Percentiles rank a stretch among this genome's conserved stretches.
Evolutionary conservation across 2,797 vertebrate genomes (phyloP).

Genomic region (Takifugu ocellatus): DNA sequence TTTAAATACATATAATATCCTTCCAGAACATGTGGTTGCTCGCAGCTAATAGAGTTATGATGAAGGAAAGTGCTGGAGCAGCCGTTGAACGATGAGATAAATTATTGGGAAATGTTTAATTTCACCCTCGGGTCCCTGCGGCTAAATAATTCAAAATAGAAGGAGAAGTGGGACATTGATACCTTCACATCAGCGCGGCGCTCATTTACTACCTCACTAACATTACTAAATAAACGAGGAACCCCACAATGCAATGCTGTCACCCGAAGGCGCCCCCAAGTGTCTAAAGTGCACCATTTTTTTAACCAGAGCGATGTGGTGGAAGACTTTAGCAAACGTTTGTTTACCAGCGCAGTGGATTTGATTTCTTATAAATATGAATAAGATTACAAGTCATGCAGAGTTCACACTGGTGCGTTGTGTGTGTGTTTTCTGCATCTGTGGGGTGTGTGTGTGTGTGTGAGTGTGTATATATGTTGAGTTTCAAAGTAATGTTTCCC

Average conservation of each 20-base stretch:
- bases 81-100: background rate
- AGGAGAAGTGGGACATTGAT: background rate
- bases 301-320: conserved; percentile 21
- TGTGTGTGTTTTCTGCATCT: conserved; percentile 13
- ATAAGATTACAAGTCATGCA: conserved; percentile 55
- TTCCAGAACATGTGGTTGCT: background rate
- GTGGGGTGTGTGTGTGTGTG: conserved; percentile 11
- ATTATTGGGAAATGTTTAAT: background rate
- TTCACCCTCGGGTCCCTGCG: background rate
- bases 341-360: conserved; percentile 25
- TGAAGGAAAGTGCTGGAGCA: conserved; percentile 1
- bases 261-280: conserved; percentile 16
- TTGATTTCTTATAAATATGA: conserved; percentile 53
- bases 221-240: background rate
- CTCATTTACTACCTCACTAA: background rate
- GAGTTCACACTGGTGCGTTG: conserved; percentile 46
- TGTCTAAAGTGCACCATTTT: conserved; percentile 9
- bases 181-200: background rate
- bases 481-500: conserved; percentile 59
- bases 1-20: background rate
- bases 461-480: conserved; percentile 32
- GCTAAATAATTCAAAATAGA: conserved; percentile 3
- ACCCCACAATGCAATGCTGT: conserved; percentile 19
- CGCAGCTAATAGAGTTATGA: background rate
- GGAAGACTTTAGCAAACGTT: conserved; percentile 34